Percentiles rank a stretch among this genome's conserved stretches.
Evolutionary conservation across 2,113 vertebrate species (phyloP).

Genomic region (Saguinus midas): DNA sequence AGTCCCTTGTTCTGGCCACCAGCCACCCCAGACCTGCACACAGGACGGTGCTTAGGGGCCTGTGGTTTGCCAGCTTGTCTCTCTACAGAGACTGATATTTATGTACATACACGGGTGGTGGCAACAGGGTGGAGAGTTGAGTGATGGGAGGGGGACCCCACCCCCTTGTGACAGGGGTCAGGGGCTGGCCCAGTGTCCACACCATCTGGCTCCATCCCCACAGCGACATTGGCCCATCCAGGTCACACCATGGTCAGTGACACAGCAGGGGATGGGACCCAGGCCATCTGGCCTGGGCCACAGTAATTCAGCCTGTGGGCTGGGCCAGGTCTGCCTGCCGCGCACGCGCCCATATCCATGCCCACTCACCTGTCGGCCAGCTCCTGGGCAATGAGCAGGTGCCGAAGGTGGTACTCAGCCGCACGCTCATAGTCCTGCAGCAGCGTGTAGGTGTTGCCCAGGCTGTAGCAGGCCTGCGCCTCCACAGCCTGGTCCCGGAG

Average conservation of each 20-base stretch:
- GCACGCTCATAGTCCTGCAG: constrained; percentile 94
- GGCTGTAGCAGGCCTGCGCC: constrained; percentile 98
- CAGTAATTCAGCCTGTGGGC: not conserved
- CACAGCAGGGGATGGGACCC: not conserved
- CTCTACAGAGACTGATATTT: accelerated
- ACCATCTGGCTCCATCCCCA: not conserved
- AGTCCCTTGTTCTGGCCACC: accelerated
- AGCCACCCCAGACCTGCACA: accelerated
- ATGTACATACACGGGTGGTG: accelerated
- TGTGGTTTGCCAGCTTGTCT: not conserved
- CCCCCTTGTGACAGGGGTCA: not conserved
- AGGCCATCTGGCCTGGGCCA: accelerated
- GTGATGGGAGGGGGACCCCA: not conserved
- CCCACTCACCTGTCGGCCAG: constrained; percentile 91
- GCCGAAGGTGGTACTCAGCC: constrained; percentile 94
- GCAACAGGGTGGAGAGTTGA: accelerated
- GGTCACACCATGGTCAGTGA: accelerated
- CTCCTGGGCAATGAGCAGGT: constrained; percentile 96
- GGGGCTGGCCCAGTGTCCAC: accelerated
- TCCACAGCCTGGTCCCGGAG: constrained; percentile 96
- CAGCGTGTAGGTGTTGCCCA: constrained; percentile 96
- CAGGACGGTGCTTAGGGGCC: not conserved
- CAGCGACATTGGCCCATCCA: accelerated
- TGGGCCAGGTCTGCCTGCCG: accelerated
- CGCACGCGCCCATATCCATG: accelerated